A percentile compares a stretch with the other conserved stretches of the same genome.
Conservation (phyloP, 1,140 invertebrate genomes). For the Ridgeia piscesae region DNA sequence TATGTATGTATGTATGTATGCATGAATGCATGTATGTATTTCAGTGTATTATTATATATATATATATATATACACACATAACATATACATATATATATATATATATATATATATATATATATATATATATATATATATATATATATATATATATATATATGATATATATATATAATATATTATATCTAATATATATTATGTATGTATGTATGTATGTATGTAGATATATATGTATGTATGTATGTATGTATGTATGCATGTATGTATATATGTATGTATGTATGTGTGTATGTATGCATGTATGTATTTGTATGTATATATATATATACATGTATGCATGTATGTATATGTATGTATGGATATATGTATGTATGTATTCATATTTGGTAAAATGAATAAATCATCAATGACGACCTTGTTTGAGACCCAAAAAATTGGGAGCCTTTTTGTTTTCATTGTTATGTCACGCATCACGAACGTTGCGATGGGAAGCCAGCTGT, state of each 20-base stretch:
- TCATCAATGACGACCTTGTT: too few species aligned
- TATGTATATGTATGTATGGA: neutral
- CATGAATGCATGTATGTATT: neutral
- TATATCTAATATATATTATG: neutral
- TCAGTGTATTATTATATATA: too few species aligned
- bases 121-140: neutral
- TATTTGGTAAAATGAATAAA: too few species aligned
- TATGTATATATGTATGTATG: neutral
- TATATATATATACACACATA: neutral
- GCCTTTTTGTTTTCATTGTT: too few species aligned
- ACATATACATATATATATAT: too few species aligned
- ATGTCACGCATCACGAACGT: too few species aligned
- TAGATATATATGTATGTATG: neutral
- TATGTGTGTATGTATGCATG: neutral
- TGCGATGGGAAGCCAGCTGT: too few species aligned
- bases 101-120: neutral
- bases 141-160: neutral
- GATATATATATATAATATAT: neutral
- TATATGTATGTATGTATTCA: neutral
- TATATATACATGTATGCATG: neutral
- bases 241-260: neutral
- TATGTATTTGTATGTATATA: neutral
- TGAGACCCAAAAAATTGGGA: too few species aligned
- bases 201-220: neutral
- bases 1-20: neutral